Evolutionary conservation across 2,888 invertebrate species (phyloP).

Genomic region (Drosophila prostipennis): DNA sequence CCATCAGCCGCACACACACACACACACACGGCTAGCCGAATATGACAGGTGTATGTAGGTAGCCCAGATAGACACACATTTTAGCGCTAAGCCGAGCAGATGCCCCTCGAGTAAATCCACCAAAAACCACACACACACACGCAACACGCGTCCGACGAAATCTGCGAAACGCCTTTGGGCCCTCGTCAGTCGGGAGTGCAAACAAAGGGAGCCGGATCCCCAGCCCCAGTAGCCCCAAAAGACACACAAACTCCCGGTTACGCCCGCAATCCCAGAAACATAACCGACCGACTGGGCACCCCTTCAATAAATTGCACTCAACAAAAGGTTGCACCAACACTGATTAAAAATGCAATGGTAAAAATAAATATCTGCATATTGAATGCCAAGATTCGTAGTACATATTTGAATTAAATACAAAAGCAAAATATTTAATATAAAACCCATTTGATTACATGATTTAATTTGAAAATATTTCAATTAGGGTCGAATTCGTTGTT

Average conservation of each 20-base stretch:
- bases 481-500: too few relatives aligned
- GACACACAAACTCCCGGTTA: conserved; percentile 19
- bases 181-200: conserved; percentile 57
- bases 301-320: conserved; percentile 2
- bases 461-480: too few relatives aligned
- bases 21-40: conserved; percentile 4
- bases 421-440: too few relatives aligned
- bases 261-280: conserved; percentile 7
- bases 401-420: too few relatives aligned
- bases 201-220: conserved; percentile 57
- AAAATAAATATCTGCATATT: too few relatives aligned
- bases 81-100: conserved; percentile 63
- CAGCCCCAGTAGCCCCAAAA: conserved; percentile 33
- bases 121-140: conserved; percentile 67
- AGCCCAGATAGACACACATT: conserved; percentile 56
- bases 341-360: too few relatives aligned
- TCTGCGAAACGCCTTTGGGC: conserved; percentile 60
- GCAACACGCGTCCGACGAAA: conserved; percentile 55
- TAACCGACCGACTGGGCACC: conserved; percentile 3
- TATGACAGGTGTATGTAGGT: conserved; percentile 10
- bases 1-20: conserved; percentile 62
- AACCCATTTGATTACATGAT: too few relatives aligned
- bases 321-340: too few relatives aligned
- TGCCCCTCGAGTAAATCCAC: conserved; percentile 58
- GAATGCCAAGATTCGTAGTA: too few relatives aligned